Base-by-base conservation (phyloP, 2,888 invertebrate species). In the Dioctria rufipes region DNA sequence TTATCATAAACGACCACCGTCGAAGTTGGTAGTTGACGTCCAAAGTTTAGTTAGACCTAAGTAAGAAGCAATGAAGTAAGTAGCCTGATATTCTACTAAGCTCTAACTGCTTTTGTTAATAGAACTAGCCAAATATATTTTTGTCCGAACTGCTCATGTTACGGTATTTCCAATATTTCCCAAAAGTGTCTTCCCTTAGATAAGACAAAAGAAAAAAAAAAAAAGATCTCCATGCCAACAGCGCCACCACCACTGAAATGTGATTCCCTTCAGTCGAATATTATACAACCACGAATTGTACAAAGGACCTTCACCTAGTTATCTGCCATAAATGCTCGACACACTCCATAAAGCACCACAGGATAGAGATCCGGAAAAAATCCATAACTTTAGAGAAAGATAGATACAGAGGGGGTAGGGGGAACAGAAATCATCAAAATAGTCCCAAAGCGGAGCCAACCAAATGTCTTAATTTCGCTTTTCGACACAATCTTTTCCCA, bases 401-500 rank as follows among this genome's bases (percentile, higher is more conserved):
- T 63, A 40, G n/a, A 9, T 46, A n/a, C 8, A 4, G 13, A 5
- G 13, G 67, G 3, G 46, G 9, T 2, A 25, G 25, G 25, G 25
- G 43, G 13, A 67, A 51, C 51, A 49, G 49, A 49, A 25, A 25
- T 5, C 60, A 39, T 5, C 11, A 54, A 5, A 46, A 46, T 9
- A 46, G 49, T 9, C 49, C 54, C 54, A n/a, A 54, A 54, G 54
- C n/a, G 4, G 11, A 54, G 54, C n/a, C 25, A 25, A 25, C 25
- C 25, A 25, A 54, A 54, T n/a, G 54, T 54, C 54, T 25, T 25
- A 25, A 25, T 25, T 25, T 25, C 25, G 25, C 25, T 25, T 25
- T 25, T 25, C 73, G 8, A 39, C 73, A 71, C 71, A 71, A 71
- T 71, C 39, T 54, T 54, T 71, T 54, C 54, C 51, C 71, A 54